A percentile compares a stretch with the other conserved stretches of the same genome.
Conservation (phyloP, 2,113 vertebrate species). For the Muntiacus muntjak region DNA sequence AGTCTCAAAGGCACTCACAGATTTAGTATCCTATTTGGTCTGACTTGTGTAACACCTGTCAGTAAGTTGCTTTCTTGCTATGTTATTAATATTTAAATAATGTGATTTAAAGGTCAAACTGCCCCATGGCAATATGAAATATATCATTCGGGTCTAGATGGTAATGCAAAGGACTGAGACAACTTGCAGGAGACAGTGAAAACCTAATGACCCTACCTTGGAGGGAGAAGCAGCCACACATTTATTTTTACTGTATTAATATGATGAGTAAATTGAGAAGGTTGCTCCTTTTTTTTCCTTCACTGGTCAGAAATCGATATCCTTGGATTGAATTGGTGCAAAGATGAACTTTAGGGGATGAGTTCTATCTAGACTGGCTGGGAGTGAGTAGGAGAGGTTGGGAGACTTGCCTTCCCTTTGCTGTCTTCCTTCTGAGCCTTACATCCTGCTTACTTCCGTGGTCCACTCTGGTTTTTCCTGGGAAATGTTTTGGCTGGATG, state of each 20-base stretch:
- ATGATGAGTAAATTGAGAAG: neutral
- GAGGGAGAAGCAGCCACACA: neutral
- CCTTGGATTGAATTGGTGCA: neutral
- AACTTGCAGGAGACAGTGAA: conserved; percentile 19
- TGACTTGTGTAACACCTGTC: conserved; percentile 82
- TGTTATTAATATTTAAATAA: conserved; percentile 83
- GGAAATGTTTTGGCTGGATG: neutral
- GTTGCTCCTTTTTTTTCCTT: too few relatives aligned
- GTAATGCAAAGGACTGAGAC: conserved; percentile 34
- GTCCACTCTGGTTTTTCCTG: neutral
- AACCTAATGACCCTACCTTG: neutral
- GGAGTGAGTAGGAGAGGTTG: neutral
- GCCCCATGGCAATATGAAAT: conserved; percentile 74
- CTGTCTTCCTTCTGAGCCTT: neutral
- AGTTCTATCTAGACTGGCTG: neutral
- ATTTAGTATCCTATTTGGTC: conserved; percentile 78
- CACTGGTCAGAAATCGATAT: neutral
- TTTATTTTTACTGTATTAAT: neutral
- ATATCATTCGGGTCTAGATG: conserved; percentile 69
- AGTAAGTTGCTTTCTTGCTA: conserved; percentile 74
- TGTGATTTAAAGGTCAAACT: conserved; percentile 83
- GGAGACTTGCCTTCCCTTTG: neutral
- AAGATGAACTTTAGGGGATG: neutral
- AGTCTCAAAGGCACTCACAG: conserved; percentile 76
- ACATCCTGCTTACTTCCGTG: neutral